Evolutionary conservation across 2,888 invertebrate genomes (phyloP), one percentile per base, ranked within the genome.

Genomic region (Ophonus ardosiacus): DNA sequence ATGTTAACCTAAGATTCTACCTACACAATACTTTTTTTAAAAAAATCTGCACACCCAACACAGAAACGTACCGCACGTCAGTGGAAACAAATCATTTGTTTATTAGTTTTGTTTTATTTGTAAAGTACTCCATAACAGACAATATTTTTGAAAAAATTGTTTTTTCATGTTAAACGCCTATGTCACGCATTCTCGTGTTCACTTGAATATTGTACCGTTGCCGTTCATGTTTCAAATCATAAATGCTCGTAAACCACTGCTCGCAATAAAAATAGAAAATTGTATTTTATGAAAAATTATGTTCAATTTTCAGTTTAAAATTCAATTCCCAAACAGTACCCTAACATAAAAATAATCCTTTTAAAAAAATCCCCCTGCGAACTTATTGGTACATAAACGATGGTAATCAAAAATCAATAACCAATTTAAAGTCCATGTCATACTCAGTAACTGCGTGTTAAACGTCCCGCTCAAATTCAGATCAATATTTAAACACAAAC

Each of bases 391-490:
- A 38, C 68, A 68, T 68, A 68, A 68, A 68, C 31, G 38, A 38
- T 31, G 21, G 68, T 68, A 68, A 68, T 31, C 68, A 68, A 15
- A 68, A 68, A 68, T 68, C 68, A 68, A 68, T 68, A 68, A 68
- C 38, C 68, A 68, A 68, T 68, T 68, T 68, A 68, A 68, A 68
- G 31, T 31, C 15, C 38, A 38, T 68, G 38, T 68, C 68, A 68
- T 31, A 10, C 38, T 8, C 68, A 15, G 31, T 68, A 68, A 68
- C 68, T 68, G 38, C 68, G 68, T 68, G 68, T 40, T 68, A 38
- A 68, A 68, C 15, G 38, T 68, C 24, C 31, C 38, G 68, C 38
- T 68, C n/a, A 68, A 68, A 68, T 31, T 68, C 68, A 38, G 31
- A 68, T 68, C 68, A 68, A 68, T 68, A 68, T 68, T 63, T 68